phyloP scores from a whole-genome alignment of 2,797 vertebrate species.

The Nannoperca obscura region DNA sequence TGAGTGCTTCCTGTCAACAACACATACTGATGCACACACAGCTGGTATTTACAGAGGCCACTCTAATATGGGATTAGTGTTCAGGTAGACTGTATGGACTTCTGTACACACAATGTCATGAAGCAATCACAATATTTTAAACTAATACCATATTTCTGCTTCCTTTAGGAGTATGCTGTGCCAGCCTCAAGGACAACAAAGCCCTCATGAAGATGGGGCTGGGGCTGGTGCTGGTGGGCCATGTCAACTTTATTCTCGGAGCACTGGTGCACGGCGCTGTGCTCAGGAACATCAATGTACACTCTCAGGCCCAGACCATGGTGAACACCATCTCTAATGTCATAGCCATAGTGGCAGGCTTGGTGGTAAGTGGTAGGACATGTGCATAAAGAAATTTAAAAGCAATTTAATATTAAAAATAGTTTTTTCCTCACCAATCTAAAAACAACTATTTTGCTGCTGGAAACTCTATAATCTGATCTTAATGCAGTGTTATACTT shows the following conservation, averaged over 20 bases:
- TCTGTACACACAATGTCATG: neutral
- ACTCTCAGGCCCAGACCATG: conserved; percentile 67
- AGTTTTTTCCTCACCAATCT: neutral
- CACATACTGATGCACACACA: neutral
- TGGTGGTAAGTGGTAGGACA: conserved; percentile 84
- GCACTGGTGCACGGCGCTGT: conserved; percentile 90
- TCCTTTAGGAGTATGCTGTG: conserved; percentile 83
- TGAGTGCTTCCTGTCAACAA: neutral
- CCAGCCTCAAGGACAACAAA: conserved; percentile 86
- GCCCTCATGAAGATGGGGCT: conserved; percentile 95
- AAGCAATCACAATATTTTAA: neutral
- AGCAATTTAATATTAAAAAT: neutral
- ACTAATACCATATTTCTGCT: neutral
- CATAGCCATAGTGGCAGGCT: conserved; percentile 85
- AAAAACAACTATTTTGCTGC: neutral
- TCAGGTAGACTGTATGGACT: neutral
- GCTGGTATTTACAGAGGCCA: conserved; percentile 7
- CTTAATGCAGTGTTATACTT: neutral
- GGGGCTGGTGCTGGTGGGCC: conserved; percentile 91
- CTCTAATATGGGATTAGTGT: neutral
- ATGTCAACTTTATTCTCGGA: conserved; percentile 90
- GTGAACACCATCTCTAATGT: conserved; percentile 88
- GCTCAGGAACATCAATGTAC: conserved; percentile 86
- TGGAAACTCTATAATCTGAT: neutral
- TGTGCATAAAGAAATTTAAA: neutral